phyloP scores from a whole-genome alignment of 2,888 invertebrate species.

The Philaethria dido region DNA sequence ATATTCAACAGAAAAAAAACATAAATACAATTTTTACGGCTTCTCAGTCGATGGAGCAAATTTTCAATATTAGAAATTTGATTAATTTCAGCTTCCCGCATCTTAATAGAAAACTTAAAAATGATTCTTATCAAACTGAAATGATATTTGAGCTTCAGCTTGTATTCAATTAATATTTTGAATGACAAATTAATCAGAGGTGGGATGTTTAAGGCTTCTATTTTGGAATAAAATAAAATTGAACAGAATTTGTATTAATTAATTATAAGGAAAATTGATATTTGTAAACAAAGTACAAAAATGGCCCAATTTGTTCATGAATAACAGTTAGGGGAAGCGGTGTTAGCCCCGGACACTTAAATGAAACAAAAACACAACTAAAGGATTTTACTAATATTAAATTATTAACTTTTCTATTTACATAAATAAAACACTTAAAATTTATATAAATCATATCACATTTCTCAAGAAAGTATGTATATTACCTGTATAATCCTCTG shows the following conservation, averaged over 20 bases:
- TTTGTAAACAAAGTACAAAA: not conserved
- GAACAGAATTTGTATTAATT: not conserved
- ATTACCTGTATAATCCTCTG: no score
- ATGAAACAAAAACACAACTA: no score
- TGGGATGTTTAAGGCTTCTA: conserved; percentile 6
- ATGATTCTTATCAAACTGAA: conserved; percentile 6
- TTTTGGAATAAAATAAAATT: not conserved
- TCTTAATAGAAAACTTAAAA: conserved; percentile 34
- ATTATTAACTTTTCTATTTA: no score
- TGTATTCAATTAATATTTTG: conserved; percentile 13
- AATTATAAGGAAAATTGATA: not conserved
- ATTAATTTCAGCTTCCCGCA: conserved; percentile 27
- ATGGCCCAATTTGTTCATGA: no score
- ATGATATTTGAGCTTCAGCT: conserved; percentile 9
- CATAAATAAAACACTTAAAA: no score
- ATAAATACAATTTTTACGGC: not conserved
- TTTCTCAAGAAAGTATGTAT: no score
- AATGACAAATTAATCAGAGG: conserved; percentile 13
- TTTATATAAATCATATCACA: no score
- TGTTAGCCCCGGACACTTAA: no score
- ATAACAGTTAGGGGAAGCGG: no score
- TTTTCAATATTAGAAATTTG: conserved; percentile 23
- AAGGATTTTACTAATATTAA: no score
- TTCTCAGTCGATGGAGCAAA: not conserved
- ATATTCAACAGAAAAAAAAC: not conserved